Conservation (phyloP, 2,888 invertebrate species). For the Phaonia tiefii region DNA sequence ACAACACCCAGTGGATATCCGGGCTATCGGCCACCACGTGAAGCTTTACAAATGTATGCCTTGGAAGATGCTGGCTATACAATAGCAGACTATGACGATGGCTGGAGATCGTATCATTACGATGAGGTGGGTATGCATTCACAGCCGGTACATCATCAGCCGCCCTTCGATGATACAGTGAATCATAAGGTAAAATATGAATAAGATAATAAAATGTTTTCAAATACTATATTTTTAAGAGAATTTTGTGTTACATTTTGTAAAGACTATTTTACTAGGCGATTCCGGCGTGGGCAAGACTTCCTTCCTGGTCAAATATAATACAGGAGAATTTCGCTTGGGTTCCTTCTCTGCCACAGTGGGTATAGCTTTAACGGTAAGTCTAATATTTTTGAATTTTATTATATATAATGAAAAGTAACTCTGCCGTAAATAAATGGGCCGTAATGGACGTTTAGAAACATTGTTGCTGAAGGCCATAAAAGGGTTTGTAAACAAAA, state of each 20-base stretch:
- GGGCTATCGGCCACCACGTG: constrained; percentile 88
- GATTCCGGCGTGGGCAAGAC: constrained; percentile 97
- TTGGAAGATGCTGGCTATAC: constrained; percentile 75
- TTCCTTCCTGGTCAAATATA: constrained; percentile 94
- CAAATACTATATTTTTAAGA: neutral
- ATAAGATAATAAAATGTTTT: too few relatives aligned
- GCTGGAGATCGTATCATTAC: constrained; percentile 80
- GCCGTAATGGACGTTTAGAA: neutral
- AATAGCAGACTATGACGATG: constrained; percentile 76
- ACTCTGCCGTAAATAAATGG: constrained; percentile 27
- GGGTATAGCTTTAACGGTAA: constrained; percentile 96
- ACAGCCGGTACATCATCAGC: constrained; percentile 68
- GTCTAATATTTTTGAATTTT: constrained; percentile 76
- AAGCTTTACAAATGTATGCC: constrained; percentile 83
- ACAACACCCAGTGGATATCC: constrained; percentile 85
- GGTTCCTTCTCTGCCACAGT: constrained; percentile 97
- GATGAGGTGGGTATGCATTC: constrained; percentile 78
- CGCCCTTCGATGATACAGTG: constrained; percentile 82
- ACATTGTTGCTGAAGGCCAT: neutral
- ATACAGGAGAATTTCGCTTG: constrained; percentile 93
- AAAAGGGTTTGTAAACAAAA: too few relatives aligned
- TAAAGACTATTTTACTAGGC: constrained; percentile 94
- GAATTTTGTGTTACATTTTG: too few relatives aligned
- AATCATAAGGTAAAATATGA: constrained; percentile 84
- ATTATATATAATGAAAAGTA: neutral